Evolutionary conservation across 2,888 invertebrate genomes (phyloP), one percentile per base, ranked within the genome.

Genomic region (Alcis repandata): DNA sequence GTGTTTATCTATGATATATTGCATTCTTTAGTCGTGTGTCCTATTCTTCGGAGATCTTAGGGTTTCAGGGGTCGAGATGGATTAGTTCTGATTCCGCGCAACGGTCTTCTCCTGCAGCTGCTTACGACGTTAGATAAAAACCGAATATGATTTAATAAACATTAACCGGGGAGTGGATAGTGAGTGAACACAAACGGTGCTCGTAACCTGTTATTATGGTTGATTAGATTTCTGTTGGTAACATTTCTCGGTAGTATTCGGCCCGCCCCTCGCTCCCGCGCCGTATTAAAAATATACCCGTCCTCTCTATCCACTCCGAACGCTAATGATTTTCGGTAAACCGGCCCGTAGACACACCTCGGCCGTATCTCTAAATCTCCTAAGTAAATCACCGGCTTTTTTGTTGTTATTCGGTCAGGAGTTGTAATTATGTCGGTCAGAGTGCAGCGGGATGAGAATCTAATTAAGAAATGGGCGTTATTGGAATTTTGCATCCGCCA

Each of bases 171-270:
- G 85, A 88, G 86, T 86, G 82, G 88, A 89, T 87, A 87, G 88
- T 87, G 87, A 88, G 88, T 88, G 91, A 90, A 87, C 89, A 88
- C 88, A 91, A 91, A 89, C 90, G 88, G 88, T 82, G 84, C 86
- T 83, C 84, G 88, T 90, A 93, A 92, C 93, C 93, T 92, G 93
- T 92, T 92, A 93, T 93, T 93, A 93, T 87, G 88, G 78, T 91
- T 92, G 93, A 93, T 93, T 93, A 92, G 93, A 92, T 93, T 92
- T 92, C 91, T 91, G 92, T 92, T 90, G 90, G 92, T 91, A 91
- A 90, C 90, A 90, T 91, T 93, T 93, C 93, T 93, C 92, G 92
- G 93, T 93, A 93, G 93, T 93, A 88, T 84, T 73, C 84, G 87
- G 89, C 86, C 89, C 92, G 92, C 92, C 93, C 92, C 89, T 88